phyloP scores from a whole-genome alignment of 2,888 invertebrate genomes.

The Ophion ventricosus region DNA sequence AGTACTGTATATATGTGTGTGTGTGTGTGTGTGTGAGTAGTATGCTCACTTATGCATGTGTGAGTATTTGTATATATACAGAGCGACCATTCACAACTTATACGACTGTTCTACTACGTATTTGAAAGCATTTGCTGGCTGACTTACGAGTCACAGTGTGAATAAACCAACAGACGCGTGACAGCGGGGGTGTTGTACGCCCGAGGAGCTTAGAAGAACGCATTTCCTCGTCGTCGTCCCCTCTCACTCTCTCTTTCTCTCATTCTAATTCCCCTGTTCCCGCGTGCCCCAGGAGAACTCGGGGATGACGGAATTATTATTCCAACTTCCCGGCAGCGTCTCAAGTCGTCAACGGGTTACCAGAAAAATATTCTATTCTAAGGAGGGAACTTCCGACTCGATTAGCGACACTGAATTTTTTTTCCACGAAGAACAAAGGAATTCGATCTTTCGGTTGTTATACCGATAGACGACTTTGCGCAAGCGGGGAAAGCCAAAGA shows the following conservation, averaged over 20 bases:
- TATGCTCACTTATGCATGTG: neutral
- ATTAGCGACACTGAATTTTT: conserved; percentile 30
- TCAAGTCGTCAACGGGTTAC: conserved; percentile 54
- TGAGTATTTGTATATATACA: neutral
- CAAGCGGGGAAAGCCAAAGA: neutral
- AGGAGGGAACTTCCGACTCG: conserved; percentile 45
- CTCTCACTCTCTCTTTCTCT: no score
- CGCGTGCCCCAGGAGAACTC: neutral
- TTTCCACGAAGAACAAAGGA: neutral
- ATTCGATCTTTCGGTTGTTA: neutral
- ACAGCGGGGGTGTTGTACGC: conserved; percentile 48
- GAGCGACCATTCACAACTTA: neutral
- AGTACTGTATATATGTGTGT: no score
- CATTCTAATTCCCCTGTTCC: conserved; percentile 5
- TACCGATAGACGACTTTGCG: neutral
- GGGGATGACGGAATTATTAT: conserved; percentile 73
- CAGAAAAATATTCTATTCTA: conserved; percentile 55
- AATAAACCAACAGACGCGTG: conserved; percentile 47
- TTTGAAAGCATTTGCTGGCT: conserved; percentile 38
- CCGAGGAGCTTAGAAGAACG: conserved; percentile 36
- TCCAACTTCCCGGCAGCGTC: conserved; percentile 66
- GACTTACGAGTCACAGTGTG: conserved; percentile 55
- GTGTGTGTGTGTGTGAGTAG: no score
- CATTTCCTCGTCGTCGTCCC: conserved; percentile 33
- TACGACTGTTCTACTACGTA: conserved; percentile 8